Evolutionary conservation across 2,888 invertebrate genomes (phyloP).

Genomic region (Hirtodrosophila histrioides): DNA sequence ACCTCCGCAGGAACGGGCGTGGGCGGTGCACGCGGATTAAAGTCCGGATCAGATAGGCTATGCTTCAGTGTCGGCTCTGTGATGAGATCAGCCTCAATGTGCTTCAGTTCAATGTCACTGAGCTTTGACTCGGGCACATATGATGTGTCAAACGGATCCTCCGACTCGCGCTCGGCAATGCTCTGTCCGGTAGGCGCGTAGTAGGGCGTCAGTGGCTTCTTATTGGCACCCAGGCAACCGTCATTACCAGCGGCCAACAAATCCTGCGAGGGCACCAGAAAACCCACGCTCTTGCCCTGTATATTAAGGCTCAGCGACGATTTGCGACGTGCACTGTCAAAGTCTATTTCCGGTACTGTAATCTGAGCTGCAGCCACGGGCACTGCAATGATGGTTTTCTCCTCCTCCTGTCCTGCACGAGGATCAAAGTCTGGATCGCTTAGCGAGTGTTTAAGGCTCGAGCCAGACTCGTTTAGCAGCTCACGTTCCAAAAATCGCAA

Average conservation of each 20-base stretch:
- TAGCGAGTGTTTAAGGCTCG: conserved; percentile 85
- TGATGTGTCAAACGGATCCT: conserved; percentile 95
- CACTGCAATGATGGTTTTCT: conserved; percentile 28
- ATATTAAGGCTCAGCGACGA: conserved; percentile 87
- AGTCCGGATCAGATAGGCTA: conserved; percentile 88
- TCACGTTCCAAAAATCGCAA: conserved; percentile 92
- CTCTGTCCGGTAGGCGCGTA: conserved; percentile 86
- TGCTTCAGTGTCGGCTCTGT: conserved; percentile 85
- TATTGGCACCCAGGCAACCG: conserved; percentile 85
- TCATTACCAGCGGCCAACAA: conserved; percentile 87
- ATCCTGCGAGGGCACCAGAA: conserved; percentile 87
- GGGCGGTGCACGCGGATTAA: conserved; percentile 85
- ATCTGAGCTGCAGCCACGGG: conserved; percentile 21
- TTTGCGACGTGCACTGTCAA: conserved; percentile 85
- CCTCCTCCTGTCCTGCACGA: conserved; percentile 86
- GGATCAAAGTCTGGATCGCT: conserved; percentile 94
- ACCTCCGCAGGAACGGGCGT: conserved; percentile 83
- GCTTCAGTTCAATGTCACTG: conserved; percentile 90
- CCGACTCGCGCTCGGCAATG: conserved; percentile 85
- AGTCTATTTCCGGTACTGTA: conserved; percentile 42
- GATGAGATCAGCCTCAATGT: conserved; percentile 90
- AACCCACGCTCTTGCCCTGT: conserved; percentile 86
- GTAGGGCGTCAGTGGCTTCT: conserved; percentile 92
- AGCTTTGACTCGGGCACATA: conserved; percentile 91
- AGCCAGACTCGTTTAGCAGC: conserved; percentile 86